Base-by-base conservation (phyloP, 2,888 invertebrate species). In the Drosophila longiperda region DNA sequence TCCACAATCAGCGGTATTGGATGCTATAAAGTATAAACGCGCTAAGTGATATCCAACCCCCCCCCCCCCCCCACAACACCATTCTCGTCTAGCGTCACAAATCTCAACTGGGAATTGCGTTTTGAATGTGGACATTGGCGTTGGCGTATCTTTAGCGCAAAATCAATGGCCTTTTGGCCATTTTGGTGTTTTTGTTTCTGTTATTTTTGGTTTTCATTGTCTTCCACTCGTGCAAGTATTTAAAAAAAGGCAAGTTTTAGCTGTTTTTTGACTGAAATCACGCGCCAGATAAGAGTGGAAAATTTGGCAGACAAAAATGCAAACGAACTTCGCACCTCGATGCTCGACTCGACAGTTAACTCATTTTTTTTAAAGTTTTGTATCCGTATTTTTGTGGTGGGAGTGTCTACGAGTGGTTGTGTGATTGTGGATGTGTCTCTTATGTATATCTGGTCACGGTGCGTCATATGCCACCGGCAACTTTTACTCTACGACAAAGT, bases 241-340 rank as follows among this genome's bases (percentile, higher is more conserved):
- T 61, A 7, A 45, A 66, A 38, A 38, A 69, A 58, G 40, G 59
- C 60, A 73, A 83, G 79, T 66, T 80, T 83, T 79, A 86, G 77
- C 69, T 75, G 87, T 83, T 83, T 86, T 85, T 80, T 83, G 80
- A 83, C 84, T 81, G 74, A 65, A 83, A 48, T 78, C 69, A 78
- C 75, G 75, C 69, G 68, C 40, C 69, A 53, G 89, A 89, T 87
- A 85, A 83, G 67, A 86, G 54, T 80, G 80, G 70, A 82, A 73
- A 87, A 58, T 83, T 87, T 60, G 75, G 67, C 69, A 73, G 58
- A 73, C 73, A 34, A 34, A 26, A 32, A 63, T 20, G 50, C 65
- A 65, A 64, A 42, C 65, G 48, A 40, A 55, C n/a, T 20, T 48
- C 45, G 49, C 38, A 73, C 40, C 40, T 60, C 20, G 8, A 15